Percentiles rank a stretch among this genome's conserved stretches.
phyloP scores from a whole-genome alignment of 1,140 invertebrate genomes.

The Calephelis nemesis region DNA sequence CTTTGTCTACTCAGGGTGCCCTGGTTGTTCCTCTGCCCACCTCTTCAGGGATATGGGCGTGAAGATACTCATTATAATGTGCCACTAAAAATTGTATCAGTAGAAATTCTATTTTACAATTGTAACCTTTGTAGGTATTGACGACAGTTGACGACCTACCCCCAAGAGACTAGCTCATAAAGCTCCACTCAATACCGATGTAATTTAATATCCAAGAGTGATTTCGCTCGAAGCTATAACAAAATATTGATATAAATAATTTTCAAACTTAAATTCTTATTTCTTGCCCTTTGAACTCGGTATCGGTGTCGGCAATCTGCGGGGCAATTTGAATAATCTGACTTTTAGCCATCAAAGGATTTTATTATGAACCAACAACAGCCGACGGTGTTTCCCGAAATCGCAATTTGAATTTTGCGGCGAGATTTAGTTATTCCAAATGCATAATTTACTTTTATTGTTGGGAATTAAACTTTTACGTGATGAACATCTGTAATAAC shows the following conservation, averaged over 20 bases:
- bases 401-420: slow-evolving; percentile 45
- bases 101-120: too few species aligned
- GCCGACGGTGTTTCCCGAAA: slow-evolving; percentile 39
- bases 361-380: slow-evolving; percentile 46
- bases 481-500: slow-evolving; percentile 3
- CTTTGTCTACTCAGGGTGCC: too few species aligned
- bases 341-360: slow-evolving; percentile 56
- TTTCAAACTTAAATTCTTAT: slow-evolving; percentile 46
- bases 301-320: slow-evolving; percentile 50
- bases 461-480: slow-evolving; percentile 14
- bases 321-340: slow-evolving; percentile 52
- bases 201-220: slow-evolving; percentile 19
- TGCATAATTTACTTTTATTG: slow-evolving; percentile 31
- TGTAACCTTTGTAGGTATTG: too few species aligned
- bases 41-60: too few species aligned
- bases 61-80: too few species aligned
- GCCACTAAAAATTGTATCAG: too few species aligned
- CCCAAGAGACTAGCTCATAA: neutral
- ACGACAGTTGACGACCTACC: too few species aligned
- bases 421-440: slow-evolving; percentile 34
- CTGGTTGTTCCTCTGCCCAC: too few species aligned
- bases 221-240: slow-evolving; percentile 32
- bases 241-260: slow-evolving; percentile 51
- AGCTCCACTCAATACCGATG: neutral
- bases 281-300: slow-evolving; percentile 47